Base-by-base conservation (phyloP, 2,888 invertebrate genomes). In the Andrena fulva region DNA sequence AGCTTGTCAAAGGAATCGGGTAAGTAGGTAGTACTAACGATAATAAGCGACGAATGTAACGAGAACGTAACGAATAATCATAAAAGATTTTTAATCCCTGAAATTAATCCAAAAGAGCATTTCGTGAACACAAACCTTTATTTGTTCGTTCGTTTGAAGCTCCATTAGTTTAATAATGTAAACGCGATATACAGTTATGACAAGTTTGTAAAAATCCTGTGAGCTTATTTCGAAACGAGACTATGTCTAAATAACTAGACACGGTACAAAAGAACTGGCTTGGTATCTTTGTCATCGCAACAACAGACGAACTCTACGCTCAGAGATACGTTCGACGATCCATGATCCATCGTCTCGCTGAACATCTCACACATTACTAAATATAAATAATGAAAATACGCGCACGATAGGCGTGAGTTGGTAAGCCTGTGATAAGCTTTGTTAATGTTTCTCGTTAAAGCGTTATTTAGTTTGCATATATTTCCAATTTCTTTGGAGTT, bases 61-160 rank as follows among this genome's bases (percentile, higher is more conserved):
- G 42, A 12, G 12, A 1, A 42, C 42, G 42, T 5, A 42, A 42
- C 16, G 42, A 42, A 42, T 42, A 16, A 42, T 42, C 42, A 1
- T 4, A 5, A 42, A 42, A 42, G 16, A 16, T 42, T 16, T 42
- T 4, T 16, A 42, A 42, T 16, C 42, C 42, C 16, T 5, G 42
- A 12, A 42, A 42, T 42, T 42, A 42, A 42, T 42, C 42, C 4
- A 16, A 10, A 12, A 12, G 16, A 16, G 42, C 12, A 16, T 42
- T 73, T 73, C 78, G 82, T 90, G 89, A 92, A 91, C 90, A 87
- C 89, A 91, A 92, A 90, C 77, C 72, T 86, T 89, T 89, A 87
- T 88, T 89, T 84, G 80, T 86, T 90, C 84, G 84, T 89, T 87
- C 81, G 75, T 87, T 84, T 85, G 48, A 90, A 90, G 90, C 87